phyloP scores from a whole-genome alignment of 2,797 vertebrate species.

The Labeo calbasu region DNA sequence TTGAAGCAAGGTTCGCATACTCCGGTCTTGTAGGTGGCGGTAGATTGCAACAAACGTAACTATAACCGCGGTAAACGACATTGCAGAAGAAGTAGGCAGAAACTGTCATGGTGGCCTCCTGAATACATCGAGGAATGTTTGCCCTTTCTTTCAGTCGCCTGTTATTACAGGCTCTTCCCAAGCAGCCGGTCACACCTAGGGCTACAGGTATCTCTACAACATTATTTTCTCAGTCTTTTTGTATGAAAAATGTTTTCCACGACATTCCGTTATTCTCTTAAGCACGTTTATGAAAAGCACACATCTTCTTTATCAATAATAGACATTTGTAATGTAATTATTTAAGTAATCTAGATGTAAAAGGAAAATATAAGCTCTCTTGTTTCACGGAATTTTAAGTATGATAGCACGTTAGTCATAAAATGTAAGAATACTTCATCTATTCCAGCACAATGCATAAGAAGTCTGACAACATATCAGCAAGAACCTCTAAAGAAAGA shows the following conservation, averaged over 20 bases:
- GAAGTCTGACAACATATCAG: slow-evolving; percentile 58
- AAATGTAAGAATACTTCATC: background rate
- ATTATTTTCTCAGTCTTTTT: background rate
- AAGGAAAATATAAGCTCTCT: background rate
- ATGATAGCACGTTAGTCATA: background rate
- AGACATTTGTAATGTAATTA: background rate
- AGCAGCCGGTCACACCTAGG: background rate
- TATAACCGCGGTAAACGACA: background rate
- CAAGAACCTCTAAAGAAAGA: slow-evolving; percentile 46
- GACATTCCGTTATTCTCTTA: background rate
- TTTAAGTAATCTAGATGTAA: background rate
- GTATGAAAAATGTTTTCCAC: background rate
- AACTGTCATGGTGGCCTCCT: slow-evolving; percentile 42
- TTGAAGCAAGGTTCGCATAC: background rate
- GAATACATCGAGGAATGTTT: slow-evolving; percentile 35
- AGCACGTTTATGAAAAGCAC: background rate
- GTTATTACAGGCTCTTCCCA: slow-evolving; percentile 26
- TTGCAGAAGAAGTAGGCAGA: background rate
- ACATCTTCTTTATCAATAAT: background rate
- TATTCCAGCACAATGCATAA: slow-evolving; percentile 58
- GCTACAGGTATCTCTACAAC: slow-evolving; percentile 41
- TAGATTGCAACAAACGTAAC: background rate
- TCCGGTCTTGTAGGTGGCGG: slow-evolving; percentile 36
- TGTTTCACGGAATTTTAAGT: background rate
- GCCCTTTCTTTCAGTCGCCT: slow-evolving; percentile 41